Evolutionary conservation across 2,797 vertebrate genomes (phyloP).

Genomic region (Gobio occitaniae): DNA sequence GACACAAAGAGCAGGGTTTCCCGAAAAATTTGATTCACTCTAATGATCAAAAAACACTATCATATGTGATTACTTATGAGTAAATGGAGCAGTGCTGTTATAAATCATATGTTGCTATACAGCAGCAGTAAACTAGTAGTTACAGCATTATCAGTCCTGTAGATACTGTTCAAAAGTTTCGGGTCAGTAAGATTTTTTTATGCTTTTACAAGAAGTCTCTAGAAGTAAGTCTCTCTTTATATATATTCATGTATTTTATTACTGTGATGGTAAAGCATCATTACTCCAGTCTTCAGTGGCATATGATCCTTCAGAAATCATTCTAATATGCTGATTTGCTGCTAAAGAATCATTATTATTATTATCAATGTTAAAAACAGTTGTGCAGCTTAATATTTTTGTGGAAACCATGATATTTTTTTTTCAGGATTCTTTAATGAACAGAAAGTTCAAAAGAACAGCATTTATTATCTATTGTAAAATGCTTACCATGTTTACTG

Average conservation of each 20-base stretch:
- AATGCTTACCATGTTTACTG: not conserved
- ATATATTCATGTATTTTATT: not conserved
- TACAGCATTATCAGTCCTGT: not conserved
- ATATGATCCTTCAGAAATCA: not conserved
- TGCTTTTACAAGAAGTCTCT: not conserved
- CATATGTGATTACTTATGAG: constrained; percentile 1
- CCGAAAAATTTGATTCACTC: constrained; percentile 9
- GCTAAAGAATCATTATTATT: not conserved
- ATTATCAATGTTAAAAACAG: not conserved
- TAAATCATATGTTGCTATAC: not conserved
- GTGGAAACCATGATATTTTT: not conserved
- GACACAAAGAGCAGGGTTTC: not conserved
- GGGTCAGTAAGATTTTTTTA: no score
- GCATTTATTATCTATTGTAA: not conserved
- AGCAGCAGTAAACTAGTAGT: not conserved
- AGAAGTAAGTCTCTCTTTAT: no score
- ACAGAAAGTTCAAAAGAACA: not conserved
- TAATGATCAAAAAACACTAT: constrained; percentile 4
- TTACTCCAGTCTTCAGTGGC: not conserved
- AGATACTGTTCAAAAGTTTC: not conserved
- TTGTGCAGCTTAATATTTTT: not conserved
- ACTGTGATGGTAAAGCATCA: not conserved
- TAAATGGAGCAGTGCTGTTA: constrained; percentile 5
- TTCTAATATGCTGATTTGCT: not conserved
- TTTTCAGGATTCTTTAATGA: not conserved